phyloP scores from a whole-genome alignment of 1,140 invertebrate genomes.

The Camponotus floridanus region DNA sequence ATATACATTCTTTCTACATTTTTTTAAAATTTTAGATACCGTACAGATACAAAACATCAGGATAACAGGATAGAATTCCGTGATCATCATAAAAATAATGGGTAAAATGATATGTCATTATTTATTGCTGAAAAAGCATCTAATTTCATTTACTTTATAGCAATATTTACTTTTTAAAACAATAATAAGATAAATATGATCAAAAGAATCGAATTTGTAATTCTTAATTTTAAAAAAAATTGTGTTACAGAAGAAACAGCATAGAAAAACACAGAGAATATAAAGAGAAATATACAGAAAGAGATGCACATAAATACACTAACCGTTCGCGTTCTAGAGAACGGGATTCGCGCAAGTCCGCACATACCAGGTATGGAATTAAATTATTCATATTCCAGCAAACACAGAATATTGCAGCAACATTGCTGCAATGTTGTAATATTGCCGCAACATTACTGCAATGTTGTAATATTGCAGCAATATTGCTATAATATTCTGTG shows the following conservation, averaged over 20 bases:
- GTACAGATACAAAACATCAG: neutral
- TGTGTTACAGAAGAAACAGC: constrained; percentile 19
- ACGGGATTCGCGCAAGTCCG: constrained; percentile 32
- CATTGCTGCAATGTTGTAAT: no score
- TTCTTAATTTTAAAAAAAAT: neutral
- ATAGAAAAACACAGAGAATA: constrained; percentile 34
- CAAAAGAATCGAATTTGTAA: neutral
- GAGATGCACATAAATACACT: constrained; percentile 19
- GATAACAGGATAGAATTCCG: neutral
- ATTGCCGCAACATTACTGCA: no score
- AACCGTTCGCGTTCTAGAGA: constrained; percentile 64
- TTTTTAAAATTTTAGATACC: constrained; percentile 32
- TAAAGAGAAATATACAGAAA: constrained; percentile 37
- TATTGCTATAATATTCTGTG: no score
- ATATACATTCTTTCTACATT: neutral
- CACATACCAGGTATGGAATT: constrained; percentile 51
- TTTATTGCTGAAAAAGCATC: neutral
- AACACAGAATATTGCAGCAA: no score
- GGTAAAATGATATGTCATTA: constrained; percentile 37
- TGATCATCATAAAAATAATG: constrained; percentile 31
- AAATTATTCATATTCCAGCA: no score
- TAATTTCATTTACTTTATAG: constrained; percentile 6
- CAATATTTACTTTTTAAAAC: neutral
- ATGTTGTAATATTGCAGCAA: no score
- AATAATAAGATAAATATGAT: constrained; percentile 4